Evolutionary conservation across 2,797 vertebrate species (phyloP), one percentile per base, ranked within the genome.

Genomic region (Austrolebias charrua): DNA sequence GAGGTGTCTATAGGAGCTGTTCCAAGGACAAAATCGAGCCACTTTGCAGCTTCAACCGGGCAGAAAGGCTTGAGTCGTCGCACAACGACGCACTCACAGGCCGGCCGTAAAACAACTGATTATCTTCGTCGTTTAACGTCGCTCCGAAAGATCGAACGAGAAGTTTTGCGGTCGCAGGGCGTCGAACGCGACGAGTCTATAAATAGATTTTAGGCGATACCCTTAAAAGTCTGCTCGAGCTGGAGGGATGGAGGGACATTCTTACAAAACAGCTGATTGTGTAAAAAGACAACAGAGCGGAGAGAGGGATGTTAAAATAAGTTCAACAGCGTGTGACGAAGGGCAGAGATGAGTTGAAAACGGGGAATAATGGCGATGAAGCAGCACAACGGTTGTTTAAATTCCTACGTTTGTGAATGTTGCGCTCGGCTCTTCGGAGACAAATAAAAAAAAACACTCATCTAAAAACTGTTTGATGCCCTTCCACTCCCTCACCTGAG

Each of bases 161-260:
- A 24, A 24, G 24, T 24, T 24, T 24, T 24, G 24, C 3, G 24
- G 24, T 24, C 24, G 24, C 24, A 24, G 24, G 24, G 24, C 24
- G 80, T 81, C 81, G 66, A 65, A 88, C 84, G 84, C 77, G 80
- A 85, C 78, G 11, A 74, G 63, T 55, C 87, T 92, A 91, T 90
- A 89, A 90, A 92, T 92, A 92, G 84, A 86, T 86, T 84, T 89
- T 86, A 86, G 84, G 86, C 87, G 87, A 89, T 91, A 87, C 91
- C 83, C 84, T 90, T 90, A 90, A 89, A 83, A 89, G 82, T 89
- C 80, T 83, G 76, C 77, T 53, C 42, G 76, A 54, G 82, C 63
- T 74, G 52, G 55, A 66, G 60, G 57, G 78, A 83, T 66, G 72
- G 66, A 83, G 75, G 29, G 58, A 69, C 71, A 80, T 85, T 88